Conservation (phyloP, 2,888 invertebrate genomes). For the Abrostola tripartita region DNA sequence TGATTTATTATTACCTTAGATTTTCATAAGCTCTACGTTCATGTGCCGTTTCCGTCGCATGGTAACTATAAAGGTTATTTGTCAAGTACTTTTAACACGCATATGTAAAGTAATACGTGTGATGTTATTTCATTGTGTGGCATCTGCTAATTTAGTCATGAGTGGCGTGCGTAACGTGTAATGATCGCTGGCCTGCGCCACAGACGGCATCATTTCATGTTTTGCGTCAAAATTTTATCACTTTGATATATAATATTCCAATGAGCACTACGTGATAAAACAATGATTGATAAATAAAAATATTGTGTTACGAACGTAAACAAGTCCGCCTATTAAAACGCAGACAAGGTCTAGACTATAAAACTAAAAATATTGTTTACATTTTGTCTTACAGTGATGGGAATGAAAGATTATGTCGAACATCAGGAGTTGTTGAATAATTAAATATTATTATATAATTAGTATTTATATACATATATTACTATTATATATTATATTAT, state of each 20-base stretch:
- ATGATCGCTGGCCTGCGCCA: conserved; percentile 27
- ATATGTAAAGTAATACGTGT: conserved; percentile 42
- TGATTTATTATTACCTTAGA: not conserved
- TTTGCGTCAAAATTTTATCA: conserved; percentile 49
- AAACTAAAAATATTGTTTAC: too few relatives aligned
- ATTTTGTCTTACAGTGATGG: too few relatives aligned
- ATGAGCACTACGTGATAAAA: conserved; percentile 2
- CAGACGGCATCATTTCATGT: conserved; percentile 36
- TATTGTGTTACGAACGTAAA: not conserved
- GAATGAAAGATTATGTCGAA: too few relatives aligned
- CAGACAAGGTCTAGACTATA: too few relatives aligned
- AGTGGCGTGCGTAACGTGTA: conserved; percentile 40
- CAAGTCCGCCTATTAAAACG: not conserved
- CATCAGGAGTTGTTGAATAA: too few relatives aligned
- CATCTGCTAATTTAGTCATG: conserved; percentile 50
- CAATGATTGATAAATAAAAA: conserved; percentile 2
- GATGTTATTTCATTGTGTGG: conserved; percentile 47
- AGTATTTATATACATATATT: too few relatives aligned
- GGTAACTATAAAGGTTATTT: conserved; percentile 17
- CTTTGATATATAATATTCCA: conserved; percentile 10
- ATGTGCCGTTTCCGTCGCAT: not conserved
- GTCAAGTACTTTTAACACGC: conserved; percentile 34
- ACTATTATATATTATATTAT: too few relatives aligned
- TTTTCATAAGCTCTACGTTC: not conserved
- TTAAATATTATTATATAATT: too few relatives aligned